Evolutionary conservation across 1,140 invertebrate genomes (phyloP).

Genomic region (Condylostylus longicornis): DNA sequence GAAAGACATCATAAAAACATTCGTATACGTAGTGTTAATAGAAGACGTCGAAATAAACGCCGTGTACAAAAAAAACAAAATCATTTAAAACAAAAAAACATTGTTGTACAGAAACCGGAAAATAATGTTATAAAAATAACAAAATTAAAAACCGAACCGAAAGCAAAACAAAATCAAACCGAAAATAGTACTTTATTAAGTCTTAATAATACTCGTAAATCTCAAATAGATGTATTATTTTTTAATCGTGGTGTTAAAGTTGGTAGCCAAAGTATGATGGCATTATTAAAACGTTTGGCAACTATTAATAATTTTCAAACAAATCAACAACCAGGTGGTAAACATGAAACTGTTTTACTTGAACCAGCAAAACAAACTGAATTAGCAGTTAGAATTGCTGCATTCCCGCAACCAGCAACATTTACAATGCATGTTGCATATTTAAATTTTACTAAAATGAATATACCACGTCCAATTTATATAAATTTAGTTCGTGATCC

Average conservation of each 20-base stretch:
- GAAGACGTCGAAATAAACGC: no score
- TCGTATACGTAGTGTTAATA: no score
- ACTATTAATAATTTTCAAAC: slow-evolving; percentile 64
- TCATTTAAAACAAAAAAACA: no score
- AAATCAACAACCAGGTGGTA: slow-evolving; percentile 65
- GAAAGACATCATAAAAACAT: no score
- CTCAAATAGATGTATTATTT: slow-evolving; percentile 58
- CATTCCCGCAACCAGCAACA: slow-evolving; percentile 39
- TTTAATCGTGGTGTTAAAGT: slow-evolving; percentile 84
- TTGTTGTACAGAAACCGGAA: no score
- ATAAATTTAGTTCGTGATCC: slow-evolving; percentile 80
- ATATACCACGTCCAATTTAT: slow-evolving; percentile 68
- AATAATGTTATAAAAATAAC: no score
- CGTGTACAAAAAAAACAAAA: no score
- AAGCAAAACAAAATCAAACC: no score
- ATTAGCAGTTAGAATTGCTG: slow-evolving; percentile 32
- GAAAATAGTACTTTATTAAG: no score
- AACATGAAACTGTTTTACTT: slow-evolving; percentile 67
- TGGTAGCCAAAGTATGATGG: slow-evolving; percentile 76
- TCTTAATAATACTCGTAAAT: slow-evolving; percentile 63
- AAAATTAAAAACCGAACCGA: no score
- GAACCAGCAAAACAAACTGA: slow-evolving; percentile 56
- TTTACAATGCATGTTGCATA: slow-evolving; percentile 28
- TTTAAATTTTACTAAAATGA: slow-evolving; percentile 42
- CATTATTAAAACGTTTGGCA: slow-evolving; percentile 55